Evolutionary conservation across 2,797 vertebrate genomes (phyloP).

Genomic region (Remorina albescens): DNA sequence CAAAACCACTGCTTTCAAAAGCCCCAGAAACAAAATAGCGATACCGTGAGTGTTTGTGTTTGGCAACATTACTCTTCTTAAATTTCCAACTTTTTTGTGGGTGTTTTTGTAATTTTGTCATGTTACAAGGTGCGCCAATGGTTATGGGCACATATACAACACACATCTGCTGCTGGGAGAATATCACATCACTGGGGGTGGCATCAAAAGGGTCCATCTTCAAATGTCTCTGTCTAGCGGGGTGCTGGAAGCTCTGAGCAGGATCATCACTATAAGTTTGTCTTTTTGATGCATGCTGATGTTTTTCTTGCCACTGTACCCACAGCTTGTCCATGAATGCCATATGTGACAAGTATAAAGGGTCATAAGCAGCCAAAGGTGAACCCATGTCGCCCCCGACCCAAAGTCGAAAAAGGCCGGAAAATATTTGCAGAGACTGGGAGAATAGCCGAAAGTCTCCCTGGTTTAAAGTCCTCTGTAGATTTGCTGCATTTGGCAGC

Average conservation of each 20-base stretch:
- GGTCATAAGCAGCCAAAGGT: slow-evolving; percentile 69
- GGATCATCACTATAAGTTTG: background rate
- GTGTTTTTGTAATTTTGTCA: slow-evolving; percentile 36
- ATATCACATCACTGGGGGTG: slow-evolving; percentile 53
- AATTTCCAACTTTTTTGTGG: background rate
- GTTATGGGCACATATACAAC: slow-evolving; percentile 68
- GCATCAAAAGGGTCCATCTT: slow-evolving; percentile 70
- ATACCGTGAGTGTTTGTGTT: background rate
- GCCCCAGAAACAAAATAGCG: background rate
- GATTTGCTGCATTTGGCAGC: slow-evolving; percentile 68
- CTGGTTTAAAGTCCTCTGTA: slow-evolving; percentile 64
- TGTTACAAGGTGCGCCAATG: slow-evolving; percentile 71
- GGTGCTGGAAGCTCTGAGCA: slow-evolving; percentile 18
- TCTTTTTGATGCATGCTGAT: slow-evolving; percentile 28
- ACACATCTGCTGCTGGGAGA: slow-evolving; percentile 59
- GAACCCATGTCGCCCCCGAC: slow-evolving; percentile 74
- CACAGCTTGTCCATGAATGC: slow-evolving; percentile 73
- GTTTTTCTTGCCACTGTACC: slow-evolving; percentile 69
- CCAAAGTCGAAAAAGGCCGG: slow-evolving; percentile 71
- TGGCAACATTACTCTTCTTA: slow-evolving; percentile 12
- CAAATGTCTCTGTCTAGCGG: slow-evolving; percentile 30
- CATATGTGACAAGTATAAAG: slow-evolving; percentile 71
- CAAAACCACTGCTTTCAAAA: slow-evolving; percentile 41
- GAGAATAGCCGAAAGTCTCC: slow-evolving; percentile 62
- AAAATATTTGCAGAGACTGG: slow-evolving; percentile 54